Base-by-base conservation (phyloP, 2,888 invertebrate species). In the Labia minor region DNA sequence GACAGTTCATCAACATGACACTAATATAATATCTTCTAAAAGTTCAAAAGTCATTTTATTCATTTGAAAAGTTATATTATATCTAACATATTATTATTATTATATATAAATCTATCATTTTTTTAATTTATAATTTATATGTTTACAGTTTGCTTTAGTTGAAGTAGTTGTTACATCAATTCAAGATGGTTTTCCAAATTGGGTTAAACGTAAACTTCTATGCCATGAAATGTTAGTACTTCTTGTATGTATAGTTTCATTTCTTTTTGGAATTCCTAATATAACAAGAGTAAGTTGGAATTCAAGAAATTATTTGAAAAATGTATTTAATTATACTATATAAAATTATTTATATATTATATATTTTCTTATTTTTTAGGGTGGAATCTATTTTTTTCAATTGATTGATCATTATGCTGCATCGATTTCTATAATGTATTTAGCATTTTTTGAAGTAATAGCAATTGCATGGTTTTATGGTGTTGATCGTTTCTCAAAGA, bases 391-490 rank as follows among this genome's bases (percentile, higher is more conserved):
- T 76, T 87, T 90, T 75, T 92, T 95, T 77, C 93, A 93, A 81
- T 77, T 95, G 71, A 89, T 95, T 83, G 95, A 95, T 76, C 92
- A 91, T 75, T 95, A 93, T 76, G 92, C 94, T n/a, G 92, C 93
- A 18, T 90, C 91, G 62, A 87, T 94, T 73, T 91, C 94, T 67
- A 90, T 95, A 66, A 89, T 95, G 80, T 94, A 92, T 76, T 82
- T 95, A 71, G 94, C 95, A 37, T 94, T 95, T 78, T 94, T 95
- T 74, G 95, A 95, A 82, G 88, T 93, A 65, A 88, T 94, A 66
- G 95, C 89, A 8, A 86, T 95, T 69, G 86, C 92, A 3, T 95
- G 95, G 94, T 89, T 92, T 75, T 95, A 95, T 75, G 95, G 95
- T 37, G 89, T 90, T 0, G 85, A 84, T 67, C 82, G 89, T 72